Percentiles rank a stretch among this genome's conserved stretches.
phyloP scores from a whole-genome alignment of 2,113 vertebrate genomes.

The Syngnathus typhle region DNA sequence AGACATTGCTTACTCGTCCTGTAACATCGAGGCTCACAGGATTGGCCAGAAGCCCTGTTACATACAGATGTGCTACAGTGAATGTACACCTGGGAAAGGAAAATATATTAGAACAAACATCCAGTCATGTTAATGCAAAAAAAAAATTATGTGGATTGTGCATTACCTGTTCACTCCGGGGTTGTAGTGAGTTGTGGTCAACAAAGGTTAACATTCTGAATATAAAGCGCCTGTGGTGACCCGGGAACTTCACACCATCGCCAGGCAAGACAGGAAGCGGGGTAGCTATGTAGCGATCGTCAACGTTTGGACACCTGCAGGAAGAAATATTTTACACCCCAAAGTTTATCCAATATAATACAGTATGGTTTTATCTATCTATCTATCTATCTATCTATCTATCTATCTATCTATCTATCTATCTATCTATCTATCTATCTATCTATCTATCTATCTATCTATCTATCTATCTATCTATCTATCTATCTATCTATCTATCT shows the following conservation, averaged over 20 bases:
- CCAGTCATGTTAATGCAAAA: not conserved
- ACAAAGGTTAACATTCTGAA: constrained; percentile 57
- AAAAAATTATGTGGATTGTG: constrained; percentile 11
- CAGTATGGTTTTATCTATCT: not conserved
- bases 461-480: too few species aligned
- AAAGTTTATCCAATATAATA: not conserved
- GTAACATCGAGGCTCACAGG: constrained; percentile 42
- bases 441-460: not conserved
- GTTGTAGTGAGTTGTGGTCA: constrained; percentile 1
- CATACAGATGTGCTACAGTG: constrained; percentile 59
- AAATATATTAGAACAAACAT: not conserved
- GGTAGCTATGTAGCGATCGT: constrained; percentile 40
- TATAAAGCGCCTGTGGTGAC: constrained; percentile 43
- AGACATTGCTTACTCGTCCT: constrained; percentile 35
- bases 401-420: not conserved
- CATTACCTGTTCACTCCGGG: constrained; percentile 1
- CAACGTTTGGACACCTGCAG: constrained; percentile 44
- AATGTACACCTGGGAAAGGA: constrained; percentile 45
- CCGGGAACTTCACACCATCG: constrained; percentile 16
- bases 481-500: not conserved
- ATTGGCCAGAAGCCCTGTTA: not conserved
- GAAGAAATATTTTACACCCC: not conserved
- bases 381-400: too few species aligned
- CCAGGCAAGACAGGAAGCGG: constrained; percentile 18
- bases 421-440: not conserved